phyloP scores from a whole-genome alignment of 2,888 invertebrate species.

The Calameuta filiformis region DNA sequence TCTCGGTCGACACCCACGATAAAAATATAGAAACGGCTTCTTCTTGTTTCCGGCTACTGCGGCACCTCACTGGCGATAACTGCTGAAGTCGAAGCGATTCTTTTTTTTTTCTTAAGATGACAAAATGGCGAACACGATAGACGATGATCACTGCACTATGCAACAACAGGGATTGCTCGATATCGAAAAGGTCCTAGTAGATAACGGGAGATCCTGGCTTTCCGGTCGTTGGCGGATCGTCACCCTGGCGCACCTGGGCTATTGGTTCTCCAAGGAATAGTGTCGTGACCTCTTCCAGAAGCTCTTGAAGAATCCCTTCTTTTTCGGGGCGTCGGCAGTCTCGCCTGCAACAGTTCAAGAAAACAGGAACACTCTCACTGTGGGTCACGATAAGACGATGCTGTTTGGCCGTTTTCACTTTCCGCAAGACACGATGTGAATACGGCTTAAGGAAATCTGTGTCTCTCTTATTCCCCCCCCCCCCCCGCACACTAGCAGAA shows the following conservation, averaged over 20 bases:
- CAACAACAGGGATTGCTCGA: constrained; percentile 62
- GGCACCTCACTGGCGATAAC: neutral
- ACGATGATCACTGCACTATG: constrained; percentile 54
- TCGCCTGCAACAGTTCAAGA: constrained; percentile 70
- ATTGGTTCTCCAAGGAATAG: constrained; percentile 88
- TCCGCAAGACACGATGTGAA: neutral
- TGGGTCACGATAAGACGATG: neutral
- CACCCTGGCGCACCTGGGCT: constrained; percentile 67
- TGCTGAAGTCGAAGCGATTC: neutral
- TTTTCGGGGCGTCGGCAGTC: constrained; percentile 77
- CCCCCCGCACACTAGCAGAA: neutral
- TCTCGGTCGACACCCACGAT: neutral
- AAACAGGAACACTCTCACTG: constrained; percentile 23
- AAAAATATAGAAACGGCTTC: neutral
- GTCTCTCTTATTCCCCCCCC: neutral
- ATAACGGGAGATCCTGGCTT: constrained; percentile 38
- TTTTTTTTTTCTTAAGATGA: neutral
- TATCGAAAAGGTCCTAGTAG: constrained; percentile 39
- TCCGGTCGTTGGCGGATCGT: constrained; percentile 52
- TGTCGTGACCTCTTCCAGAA: constrained; percentile 90
- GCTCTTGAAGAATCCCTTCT: constrained; percentile 89
- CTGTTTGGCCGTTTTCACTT: neutral
- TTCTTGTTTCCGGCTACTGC: neutral
- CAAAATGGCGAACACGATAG: neutral
- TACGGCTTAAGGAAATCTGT: neutral